Base-by-base conservation (phyloP, 2,797 vertebrate genomes). In the Peromyscus nudipes region DNA sequence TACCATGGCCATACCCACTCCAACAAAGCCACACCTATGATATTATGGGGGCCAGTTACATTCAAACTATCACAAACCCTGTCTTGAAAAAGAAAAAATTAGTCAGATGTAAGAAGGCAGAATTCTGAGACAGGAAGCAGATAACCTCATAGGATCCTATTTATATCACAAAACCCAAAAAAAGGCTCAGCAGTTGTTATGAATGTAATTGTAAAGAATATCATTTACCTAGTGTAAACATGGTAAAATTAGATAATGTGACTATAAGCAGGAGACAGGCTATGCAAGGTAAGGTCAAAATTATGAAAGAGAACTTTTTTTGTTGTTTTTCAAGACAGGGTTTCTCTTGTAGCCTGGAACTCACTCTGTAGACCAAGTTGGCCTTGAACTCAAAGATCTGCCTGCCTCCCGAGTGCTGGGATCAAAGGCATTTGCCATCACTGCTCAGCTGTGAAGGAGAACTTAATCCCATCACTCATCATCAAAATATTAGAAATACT, bases 241-340 rank as follows among this genome's bases (percentile, higher is more conserved):
- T 46, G 85, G 37, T 93, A 62, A 90, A 88, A 81, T 89, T 52
- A 62, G 3, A 16, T 64, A 60, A 65, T 23, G 46, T 19, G 55
- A 21, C 37, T 80, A 21, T 46, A 75, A 27, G 49, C 67, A 0
- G 80, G 46, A 76, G 65, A 55, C 11, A 43, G 49, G 46, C 43
- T 90, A 13, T 81, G 10, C 73, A 10, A 23, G 49, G 13, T 31
- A 40, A 90, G 81, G 73, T 93, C 29, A 89, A 37, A 77, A 69
- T 60, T 89, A 57, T 89, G 77, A 96, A 91, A 83, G 95, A 92
- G 49, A 96, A 84, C 40, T 94, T 85, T 29, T 82, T 37, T 37
- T 37, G 4, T 37, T 71, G 16, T 3, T 64, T 19, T 46, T 43
- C 14, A 6, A 71, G 69, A n/a, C n/a, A 71, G 3, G 49, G 37